Evolutionary conservation across 2,797 vertebrate species (phyloP).

Genomic region (Spatula versicolor): DNA sequence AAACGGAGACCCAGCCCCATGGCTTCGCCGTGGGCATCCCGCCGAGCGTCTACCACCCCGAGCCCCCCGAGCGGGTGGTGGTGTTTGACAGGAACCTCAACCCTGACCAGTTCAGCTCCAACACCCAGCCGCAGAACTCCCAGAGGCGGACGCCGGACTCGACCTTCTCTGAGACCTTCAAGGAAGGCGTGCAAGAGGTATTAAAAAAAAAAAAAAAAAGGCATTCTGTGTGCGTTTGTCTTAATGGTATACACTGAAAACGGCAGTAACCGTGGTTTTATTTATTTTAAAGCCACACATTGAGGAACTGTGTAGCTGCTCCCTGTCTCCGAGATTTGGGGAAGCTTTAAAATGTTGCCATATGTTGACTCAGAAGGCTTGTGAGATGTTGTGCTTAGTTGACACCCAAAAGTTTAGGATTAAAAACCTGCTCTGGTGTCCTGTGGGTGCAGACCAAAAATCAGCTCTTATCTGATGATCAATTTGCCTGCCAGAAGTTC

Average conservation of each 20-base stretch:
- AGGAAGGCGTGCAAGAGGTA: conserved; percentile 95
- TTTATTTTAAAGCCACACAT: neutral
- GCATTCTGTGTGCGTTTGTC: neutral
- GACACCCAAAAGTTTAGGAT: neutral
- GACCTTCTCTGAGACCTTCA: conserved; percentile 94
- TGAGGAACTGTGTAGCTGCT: neutral
- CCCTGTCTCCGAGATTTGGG: neutral
- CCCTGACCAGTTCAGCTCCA: conserved; percentile 88
- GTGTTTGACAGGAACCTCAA: conserved; percentile 88
- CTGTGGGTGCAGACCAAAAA: neutral
- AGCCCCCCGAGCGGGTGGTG: conserved; percentile 82
- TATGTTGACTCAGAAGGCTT: neutral
- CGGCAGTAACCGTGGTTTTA: rapidly evolving
- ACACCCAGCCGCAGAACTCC: conserved; percentile 84
- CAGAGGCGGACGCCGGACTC: conserved; percentile 92
- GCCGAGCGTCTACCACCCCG: conserved; percentile 82
- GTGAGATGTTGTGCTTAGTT: neutral
- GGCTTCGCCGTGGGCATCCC: conserved; percentile 90
- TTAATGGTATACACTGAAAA: neutral
- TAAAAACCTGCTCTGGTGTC: neutral
- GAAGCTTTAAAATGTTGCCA: neutral
- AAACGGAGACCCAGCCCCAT: conserved; percentile 89
- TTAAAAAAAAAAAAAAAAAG: conserved; percentile 32
- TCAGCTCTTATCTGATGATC: neutral
- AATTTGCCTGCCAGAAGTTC: neutral